Percentiles rank a stretch among this genome's conserved stretches.
Conservation (phyloP, 2,888 invertebrate genomes). For the Saturnia pavonia region DNA sequence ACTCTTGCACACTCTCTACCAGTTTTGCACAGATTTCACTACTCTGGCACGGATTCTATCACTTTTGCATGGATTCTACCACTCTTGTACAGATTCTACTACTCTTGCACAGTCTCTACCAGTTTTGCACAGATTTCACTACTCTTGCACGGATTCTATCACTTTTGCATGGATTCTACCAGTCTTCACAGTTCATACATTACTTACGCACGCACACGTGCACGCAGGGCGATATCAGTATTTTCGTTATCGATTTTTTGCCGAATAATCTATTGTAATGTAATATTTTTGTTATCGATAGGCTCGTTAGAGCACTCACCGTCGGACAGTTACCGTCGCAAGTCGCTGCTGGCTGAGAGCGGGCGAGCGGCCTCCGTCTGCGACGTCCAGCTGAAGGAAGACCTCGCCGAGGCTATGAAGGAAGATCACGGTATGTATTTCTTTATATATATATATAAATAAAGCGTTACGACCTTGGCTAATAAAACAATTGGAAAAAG, state of each 20-base stretch:
- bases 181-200: too few relatives aligned
- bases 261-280: not conserved
- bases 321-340: conserved; percentile 89
- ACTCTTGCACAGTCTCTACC: too few relatives aligned
- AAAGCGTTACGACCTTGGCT: not conserved
- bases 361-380: conserved; percentile 78
- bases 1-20: too few relatives aligned
- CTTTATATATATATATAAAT: not conserved
- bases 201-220: not conserved
- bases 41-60: too few relatives aligned
- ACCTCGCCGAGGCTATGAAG: conserved; percentile 96
- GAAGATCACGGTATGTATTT: conserved; percentile 81
- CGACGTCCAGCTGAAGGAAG: conserved; percentile 92
- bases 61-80: too few relatives aligned
- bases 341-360: conserved; percentile 67
- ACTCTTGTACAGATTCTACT: too few relatives aligned
- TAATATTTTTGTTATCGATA: conserved; percentile 44
- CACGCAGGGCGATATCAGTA: too few relatives aligned
- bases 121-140: too few relatives aligned
- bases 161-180: too few relatives aligned
- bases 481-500: not conserved
- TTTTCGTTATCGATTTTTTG: too few relatives aligned
- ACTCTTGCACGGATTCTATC: too few relatives aligned
- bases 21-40: too few relatives aligned
- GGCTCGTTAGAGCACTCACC: conserved; percentile 96